These are phyloP conservation scores for Tetheella fluctuosa DNA, from an alignment of 2,888 invertebrate genomes.

Conservation along the genomic window DNA sequence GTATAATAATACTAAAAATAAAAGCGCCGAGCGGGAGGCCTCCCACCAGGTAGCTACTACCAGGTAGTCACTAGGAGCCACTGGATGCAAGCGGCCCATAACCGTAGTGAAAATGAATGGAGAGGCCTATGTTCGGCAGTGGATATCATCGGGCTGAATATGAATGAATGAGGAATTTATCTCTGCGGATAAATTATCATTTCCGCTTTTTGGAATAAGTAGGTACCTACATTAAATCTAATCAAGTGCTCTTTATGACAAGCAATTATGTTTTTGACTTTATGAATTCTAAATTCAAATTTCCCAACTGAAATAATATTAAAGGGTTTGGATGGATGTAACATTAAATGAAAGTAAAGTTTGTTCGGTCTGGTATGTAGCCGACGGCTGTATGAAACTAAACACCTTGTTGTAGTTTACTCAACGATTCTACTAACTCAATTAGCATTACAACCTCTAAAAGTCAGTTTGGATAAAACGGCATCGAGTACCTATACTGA, in stretches of 20 bases:
- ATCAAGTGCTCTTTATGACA: slow-evolving; percentile 23
- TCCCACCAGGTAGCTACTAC: too few relatives aligned
- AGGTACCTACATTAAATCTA: slow-evolving; percentile 20
- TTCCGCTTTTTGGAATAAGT: not conserved
- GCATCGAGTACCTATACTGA: slow-evolving; percentile 46
- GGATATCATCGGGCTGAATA: too few relatives aligned
- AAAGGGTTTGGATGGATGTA: slow-evolving; percentile 55
- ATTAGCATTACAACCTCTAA: slow-evolving; percentile 66
- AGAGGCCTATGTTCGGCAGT: too few relatives aligned
- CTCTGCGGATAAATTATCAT: too few relatives aligned
- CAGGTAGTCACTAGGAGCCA: too few relatives aligned
- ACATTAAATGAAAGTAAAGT: slow-evolving; percentile 57
- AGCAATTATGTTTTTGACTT: slow-evolving; percentile 9
- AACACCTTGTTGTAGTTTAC: slow-evolving; percentile 68
- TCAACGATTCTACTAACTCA: slow-evolving; percentile 68
- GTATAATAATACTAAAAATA: too few relatives aligned
- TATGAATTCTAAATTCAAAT: slow-evolving; percentile 19
- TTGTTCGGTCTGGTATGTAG: slow-evolving; percentile 44
- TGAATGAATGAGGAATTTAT: too few relatives aligned
- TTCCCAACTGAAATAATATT: slow-evolving; percentile 41
- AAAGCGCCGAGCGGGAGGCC: too few relatives aligned
- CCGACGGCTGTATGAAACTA: slow-evolving; percentile 63
- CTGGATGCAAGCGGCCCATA: too few relatives aligned
- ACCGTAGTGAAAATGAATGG: too few relatives aligned
- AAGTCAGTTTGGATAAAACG: slow-evolving; percentile 56